These are phyloP conservation scores for Drosophila littoralis DNA, from an alignment of 1,140 invertebrate genomes.

Conservation along the genomic window DNA sequence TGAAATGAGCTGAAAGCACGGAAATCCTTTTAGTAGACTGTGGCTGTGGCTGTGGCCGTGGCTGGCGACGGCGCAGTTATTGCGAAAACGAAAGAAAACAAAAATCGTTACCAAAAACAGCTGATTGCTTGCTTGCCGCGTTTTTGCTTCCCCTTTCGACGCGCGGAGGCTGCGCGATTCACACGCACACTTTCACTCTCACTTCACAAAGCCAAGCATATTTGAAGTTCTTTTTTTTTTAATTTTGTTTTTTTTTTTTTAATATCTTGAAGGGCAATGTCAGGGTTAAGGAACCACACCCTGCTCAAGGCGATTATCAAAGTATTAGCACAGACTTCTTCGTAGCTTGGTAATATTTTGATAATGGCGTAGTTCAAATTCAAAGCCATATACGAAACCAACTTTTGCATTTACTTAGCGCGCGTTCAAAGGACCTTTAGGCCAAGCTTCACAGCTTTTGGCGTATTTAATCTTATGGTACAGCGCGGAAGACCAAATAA, in stretches of 20 bases:
- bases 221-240: conserved; percentile 1
- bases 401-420: too few relatives aligned
- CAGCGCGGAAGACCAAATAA: neutral
- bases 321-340: neutral
- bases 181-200: conserved; percentile 23
- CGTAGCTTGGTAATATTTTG: neutral
- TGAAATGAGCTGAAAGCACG: conserved; percentile 50
- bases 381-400: too few relatives aligned
- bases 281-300: conserved; percentile 14
- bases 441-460: neutral
- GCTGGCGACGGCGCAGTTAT: conserved; percentile 23
- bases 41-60: conserved; percentile 8
- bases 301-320: conserved; percentile 8
- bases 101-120: conserved; percentile 34
- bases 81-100: conserved; percentile 41
- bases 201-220: conserved; percentile 1
- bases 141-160: conserved; percentile 8
- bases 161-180: conserved; percentile 20
- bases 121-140: conserved; percentile 14
- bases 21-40: conserved; percentile 39
- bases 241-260: neutral
- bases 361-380: conserved; percentile 9
- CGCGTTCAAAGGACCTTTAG: neutral
- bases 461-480: neutral
- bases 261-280: conserved; percentile 8